Evolutionary conservation across 2,797 vertebrate species (phyloP).

Genomic region (Channa striata): DNA sequence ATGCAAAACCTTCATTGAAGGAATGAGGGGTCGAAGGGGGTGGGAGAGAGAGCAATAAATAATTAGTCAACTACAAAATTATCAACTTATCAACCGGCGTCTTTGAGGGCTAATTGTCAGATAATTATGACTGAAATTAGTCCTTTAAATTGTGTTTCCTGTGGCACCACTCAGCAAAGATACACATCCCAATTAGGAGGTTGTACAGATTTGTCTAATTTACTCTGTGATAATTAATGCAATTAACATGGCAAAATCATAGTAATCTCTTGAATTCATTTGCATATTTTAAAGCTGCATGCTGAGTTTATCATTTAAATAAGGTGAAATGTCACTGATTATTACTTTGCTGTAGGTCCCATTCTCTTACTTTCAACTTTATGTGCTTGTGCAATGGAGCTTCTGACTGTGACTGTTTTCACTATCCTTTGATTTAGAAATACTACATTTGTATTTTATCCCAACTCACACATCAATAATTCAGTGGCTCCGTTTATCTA

Average conservation of each 20-base stretch:
- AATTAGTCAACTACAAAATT: slow-evolving; percentile 48
- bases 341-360: background rate
- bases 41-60: slow-evolving; percentile 30
- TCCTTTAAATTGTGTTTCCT: slow-evolving; percentile 40
- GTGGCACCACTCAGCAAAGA: slow-evolving; percentile 18
- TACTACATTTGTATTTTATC: slow-evolving; percentile 40
- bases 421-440: slow-evolving; percentile 34
- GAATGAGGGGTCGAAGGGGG: slow-evolving; percentile 5
- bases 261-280: slow-evolving; percentile 58
- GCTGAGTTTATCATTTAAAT: slow-evolving; percentile 31
- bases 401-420: slow-evolving; percentile 7
- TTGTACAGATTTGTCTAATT: slow-evolving; percentile 53
- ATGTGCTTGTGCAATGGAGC: background rate
- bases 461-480: slow-evolving; percentile 52
- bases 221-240: slow-evolving; percentile 60
- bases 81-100: slow-evolving; percentile 29
- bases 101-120: slow-evolving; percentile 51
- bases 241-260: slow-evolving; percentile 61
- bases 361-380: background rate
- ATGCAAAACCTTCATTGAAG: slow-evolving; percentile 53
- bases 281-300: slow-evolving; percentile 53
- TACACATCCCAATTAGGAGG: slow-evolving; percentile 55
- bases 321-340: slow-evolving; percentile 34
- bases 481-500: slow-evolving; percentile 50
- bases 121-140: slow-evolving; percentile 57